These are phyloP conservation scores for Microcebus griseorufus DNA, from an alignment of 2,113 vertebrate species.

Conservation along the genomic window DNA sequence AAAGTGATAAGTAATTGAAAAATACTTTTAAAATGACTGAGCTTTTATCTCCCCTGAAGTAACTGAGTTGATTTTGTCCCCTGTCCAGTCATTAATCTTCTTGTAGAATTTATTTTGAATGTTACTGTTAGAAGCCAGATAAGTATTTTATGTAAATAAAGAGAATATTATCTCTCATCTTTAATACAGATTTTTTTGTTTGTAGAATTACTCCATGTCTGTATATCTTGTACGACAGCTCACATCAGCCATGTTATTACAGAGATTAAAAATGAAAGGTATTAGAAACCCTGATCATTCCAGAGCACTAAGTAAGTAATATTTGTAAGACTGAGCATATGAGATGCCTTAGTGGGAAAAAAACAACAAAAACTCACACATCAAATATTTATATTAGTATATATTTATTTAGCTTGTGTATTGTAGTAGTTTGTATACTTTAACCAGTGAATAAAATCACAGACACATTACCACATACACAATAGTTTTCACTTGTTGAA, in stretches of 20 bases:
- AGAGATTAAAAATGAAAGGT: constrained; percentile 97
- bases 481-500: constrained; percentile 25
- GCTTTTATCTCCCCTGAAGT: neutral
- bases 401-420: neutral
- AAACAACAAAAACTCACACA: neutral
- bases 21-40: constrained; percentile 7
- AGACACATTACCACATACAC: neutral
- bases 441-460: neutral
- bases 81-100: neutral
- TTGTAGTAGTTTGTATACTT: neutral
- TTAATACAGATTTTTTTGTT: constrained; percentile 70
- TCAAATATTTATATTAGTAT: neutral
- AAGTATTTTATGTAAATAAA: constrained; percentile 49
- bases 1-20: constrained; percentile 14
- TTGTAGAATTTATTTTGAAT: constrained; percentile 50
- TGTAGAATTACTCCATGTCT: constrained; percentile 97
- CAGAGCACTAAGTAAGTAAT: constrained; percentile 95
- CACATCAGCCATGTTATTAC: constrained; percentile 95
- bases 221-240: constrained; percentile 98
- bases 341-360: neutral
- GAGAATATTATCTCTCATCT: constrained; percentile 5
- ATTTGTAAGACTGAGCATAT: constrained; percentile 26
- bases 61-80: constrained; percentile 11
- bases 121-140: constrained; percentile 23
- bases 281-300: constrained; percentile 99